Evolutionary conservation across 2,888 invertebrate genomes (phyloP).

Genomic region (Scelioninae gen. 1): DNA sequence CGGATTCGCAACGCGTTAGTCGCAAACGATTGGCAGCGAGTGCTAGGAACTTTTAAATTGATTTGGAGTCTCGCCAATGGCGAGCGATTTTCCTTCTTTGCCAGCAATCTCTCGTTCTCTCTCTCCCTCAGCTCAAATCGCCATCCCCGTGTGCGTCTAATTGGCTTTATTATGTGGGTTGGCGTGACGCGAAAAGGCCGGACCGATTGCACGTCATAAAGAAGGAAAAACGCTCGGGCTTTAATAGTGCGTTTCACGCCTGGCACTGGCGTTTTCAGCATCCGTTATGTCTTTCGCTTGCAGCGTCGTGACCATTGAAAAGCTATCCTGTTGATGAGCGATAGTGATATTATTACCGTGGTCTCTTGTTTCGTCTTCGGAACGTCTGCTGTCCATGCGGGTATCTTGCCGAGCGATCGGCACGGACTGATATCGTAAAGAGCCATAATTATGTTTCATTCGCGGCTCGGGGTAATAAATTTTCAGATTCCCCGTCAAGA

Average conservation of each 20-base stretch:
- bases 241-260: conserved; percentile 43
- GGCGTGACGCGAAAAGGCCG: conserved; percentile 31
- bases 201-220: conserved; percentile 23
- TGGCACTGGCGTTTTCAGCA: conserved; percentile 15
- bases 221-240: conserved; percentile 30
- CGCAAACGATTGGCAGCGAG: conserved; percentile 75
- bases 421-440: conserved; percentile 72
- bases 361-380: conserved; percentile 17
- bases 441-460: conserved; percentile 80
- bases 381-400: conserved; percentile 15
- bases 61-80: conserved; percentile 83
- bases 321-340: conserved; percentile 24
- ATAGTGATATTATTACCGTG: conserved; percentile 28
- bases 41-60: conserved; percentile 82
- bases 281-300: conserved; percentile 12
- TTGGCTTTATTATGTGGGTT: conserved; percentile 80
- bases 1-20: conserved; percentile 75
- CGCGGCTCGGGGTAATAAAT: conserved; percentile 79
- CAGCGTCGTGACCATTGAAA: conserved; percentile 3
- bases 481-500: conserved; percentile 78
- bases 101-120: no score
- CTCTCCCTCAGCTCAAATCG: conserved; percentile 60
- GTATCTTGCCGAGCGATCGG: conserved; percentile 66
- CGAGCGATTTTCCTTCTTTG: conserved; percentile 77
- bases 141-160: conserved; percentile 75